Conservation (phyloP, 53 echinoderm and acorn worm genomes). For the Astropecten irregularis region DNA sequence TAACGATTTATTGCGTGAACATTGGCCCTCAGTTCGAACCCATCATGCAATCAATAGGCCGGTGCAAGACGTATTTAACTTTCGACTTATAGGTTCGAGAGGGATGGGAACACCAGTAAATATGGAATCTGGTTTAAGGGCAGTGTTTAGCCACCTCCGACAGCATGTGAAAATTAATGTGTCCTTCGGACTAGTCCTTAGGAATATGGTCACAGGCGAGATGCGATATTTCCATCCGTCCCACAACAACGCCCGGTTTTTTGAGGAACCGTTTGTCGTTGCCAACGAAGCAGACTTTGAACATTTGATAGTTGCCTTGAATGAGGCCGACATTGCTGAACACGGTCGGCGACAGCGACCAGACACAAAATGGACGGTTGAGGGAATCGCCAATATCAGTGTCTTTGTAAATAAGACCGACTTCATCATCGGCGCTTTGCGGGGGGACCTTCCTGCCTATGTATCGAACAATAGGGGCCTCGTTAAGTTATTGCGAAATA, state of each 20-base stretch:
- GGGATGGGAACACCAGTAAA: not conserved
- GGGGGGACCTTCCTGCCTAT: conserved; percentile 3
- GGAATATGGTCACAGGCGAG: conserved; percentile 54
- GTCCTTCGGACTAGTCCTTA: conserved; percentile 50
- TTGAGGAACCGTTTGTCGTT: not conserved
- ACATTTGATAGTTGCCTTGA: not conserved
- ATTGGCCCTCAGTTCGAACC: conserved; percentile 22
- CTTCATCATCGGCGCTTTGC: conserved; percentile 48
- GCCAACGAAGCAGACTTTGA: not conserved
- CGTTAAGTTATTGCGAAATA: not conserved
- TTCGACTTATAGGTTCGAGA: not conserved
- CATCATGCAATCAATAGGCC: not conserved
- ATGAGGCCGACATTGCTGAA: not conserved
- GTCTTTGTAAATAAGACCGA: conserved; percentile 33
- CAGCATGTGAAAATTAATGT: conserved; percentile 38
- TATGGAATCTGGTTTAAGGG: not conserved
- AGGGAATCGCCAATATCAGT: conserved; percentile 24
- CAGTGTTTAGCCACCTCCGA: not conserved
- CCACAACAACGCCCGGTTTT: conserved; percentile 31
- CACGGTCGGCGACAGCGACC: conserved; percentile 9
- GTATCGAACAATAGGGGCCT: conserved; percentile 20
- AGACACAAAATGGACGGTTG: conserved; percentile 53
- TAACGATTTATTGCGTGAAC: not conserved
- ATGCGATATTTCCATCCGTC: conserved; percentile 44
- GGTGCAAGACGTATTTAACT: conserved; percentile 24